These are phyloP conservation scores for Stramonita haemastoma DNA, from an alignment of 2,888 invertebrate species.

Conservation along the genomic window DNA sequence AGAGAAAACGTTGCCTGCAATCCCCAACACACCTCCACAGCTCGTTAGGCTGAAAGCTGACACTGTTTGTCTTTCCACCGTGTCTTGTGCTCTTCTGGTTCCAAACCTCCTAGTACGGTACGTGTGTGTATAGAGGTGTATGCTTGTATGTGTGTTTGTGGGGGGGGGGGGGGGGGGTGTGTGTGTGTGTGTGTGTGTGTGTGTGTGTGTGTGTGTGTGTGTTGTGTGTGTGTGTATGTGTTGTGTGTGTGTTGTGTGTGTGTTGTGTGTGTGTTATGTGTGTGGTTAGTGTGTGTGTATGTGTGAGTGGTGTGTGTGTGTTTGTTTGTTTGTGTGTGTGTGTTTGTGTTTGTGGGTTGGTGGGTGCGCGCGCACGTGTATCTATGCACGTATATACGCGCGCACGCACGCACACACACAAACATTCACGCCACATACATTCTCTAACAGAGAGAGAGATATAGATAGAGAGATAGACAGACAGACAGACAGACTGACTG, in stretches of 20 bases:
- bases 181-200: slow-evolving; percentile 13
- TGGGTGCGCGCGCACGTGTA: not conserved
- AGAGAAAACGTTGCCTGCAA: not conserved
- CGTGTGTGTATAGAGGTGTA: no score
- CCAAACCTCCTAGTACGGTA: no score
- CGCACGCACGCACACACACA: no score
- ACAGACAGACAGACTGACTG: no score
- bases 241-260: no score
- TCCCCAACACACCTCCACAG: not conserved
- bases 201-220: not conserved
- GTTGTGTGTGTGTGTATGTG: no score
- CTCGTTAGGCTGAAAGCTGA: not conserved
- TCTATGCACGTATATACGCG: not conserved
- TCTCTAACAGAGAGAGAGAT: no score
- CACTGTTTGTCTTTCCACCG: not conserved
- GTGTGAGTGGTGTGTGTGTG: not conserved
- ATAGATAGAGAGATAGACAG: no score
- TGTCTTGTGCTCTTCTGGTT: not conserved
- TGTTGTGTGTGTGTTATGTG: no score
- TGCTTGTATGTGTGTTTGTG: not conserved
- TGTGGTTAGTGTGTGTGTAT: no score
- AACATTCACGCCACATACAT: not conserved
- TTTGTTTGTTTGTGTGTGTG: not conserved
- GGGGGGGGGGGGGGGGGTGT: not conserved
- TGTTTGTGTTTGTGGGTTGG: not conserved